phyloP scores from a whole-genome alignment of 2,113 vertebrate genomes.

The Percopsis transmontana region DNA sequence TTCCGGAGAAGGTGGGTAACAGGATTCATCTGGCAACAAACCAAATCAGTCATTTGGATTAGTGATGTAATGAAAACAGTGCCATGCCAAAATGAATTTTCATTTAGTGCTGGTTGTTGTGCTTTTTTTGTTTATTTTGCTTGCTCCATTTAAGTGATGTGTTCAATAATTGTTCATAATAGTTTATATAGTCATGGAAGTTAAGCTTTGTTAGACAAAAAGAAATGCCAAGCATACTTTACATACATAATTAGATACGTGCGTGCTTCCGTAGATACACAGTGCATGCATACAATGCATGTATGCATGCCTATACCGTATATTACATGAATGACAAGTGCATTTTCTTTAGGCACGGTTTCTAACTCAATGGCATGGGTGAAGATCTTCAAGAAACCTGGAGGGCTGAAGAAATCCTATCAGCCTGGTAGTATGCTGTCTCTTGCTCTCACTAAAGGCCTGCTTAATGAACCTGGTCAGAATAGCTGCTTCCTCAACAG shows the following conservation, averaged over 20 bases:
- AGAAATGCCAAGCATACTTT: too few species aligned
- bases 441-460: conserved; percentile 92
- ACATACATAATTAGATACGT: too few species aligned
- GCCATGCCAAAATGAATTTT: conserved; percentile 34
- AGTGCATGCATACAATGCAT: too few species aligned
- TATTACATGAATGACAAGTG: background rate
- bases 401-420: conserved; percentile 90
- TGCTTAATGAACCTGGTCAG: conserved; percentile 95
- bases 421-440: conserved; percentile 96
- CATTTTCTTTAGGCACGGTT: conserved; percentile 48
- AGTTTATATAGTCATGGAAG: background rate
- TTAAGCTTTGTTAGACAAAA: too few species aligned
- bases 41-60: conserved; percentile 50
- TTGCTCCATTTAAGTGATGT: conserved; percentile 25
- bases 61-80: conserved; percentile 43
- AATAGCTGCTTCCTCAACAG: conserved; percentile 99
- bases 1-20: conserved; percentile 66
- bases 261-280: too few species aligned
- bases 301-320: too few species aligned
- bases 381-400: conserved; percentile 91
- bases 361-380: conserved; percentile 91
- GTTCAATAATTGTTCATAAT: background rate
- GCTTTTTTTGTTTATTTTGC: background rate
- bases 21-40: conserved; percentile 26
- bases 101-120: conserved; percentile 9